Percentiles rank a stretch among this genome's conserved stretches.
phyloP scores from a whole-genome alignment of 2,113 vertebrate species.

The Microcebus jonahi region DNA sequence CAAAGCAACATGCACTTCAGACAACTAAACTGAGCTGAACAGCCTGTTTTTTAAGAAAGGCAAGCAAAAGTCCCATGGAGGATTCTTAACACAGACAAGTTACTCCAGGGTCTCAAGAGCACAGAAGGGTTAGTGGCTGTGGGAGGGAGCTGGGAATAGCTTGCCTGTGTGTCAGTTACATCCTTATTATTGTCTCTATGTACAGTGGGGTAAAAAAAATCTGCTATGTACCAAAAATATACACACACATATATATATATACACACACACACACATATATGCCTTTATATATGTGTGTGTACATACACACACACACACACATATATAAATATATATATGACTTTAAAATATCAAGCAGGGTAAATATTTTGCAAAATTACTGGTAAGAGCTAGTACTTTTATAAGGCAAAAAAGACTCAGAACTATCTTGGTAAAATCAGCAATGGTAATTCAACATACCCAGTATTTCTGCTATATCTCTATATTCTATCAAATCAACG shows the following conservation, averaged over 20 bases:
- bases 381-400: neutral
- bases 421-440: neutral
- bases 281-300: too few species aligned
- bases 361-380: neutral
- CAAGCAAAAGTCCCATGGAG: neutral
- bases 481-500: neutral
- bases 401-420: neutral
- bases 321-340: neutral
- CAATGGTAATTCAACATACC: rapidly evolving
- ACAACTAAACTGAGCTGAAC: too few species aligned
- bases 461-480: neutral
- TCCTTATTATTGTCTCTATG: neutral
- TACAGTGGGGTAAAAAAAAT: neutral
- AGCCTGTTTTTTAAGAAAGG: too few species aligned
- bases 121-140: neutral
- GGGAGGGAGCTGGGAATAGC: neutral
- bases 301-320: too few species aligned
- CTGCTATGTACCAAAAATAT: too few species aligned
- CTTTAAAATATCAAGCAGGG: neutral
- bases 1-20: too few species aligned
- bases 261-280: neutral
- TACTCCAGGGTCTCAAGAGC: neutral
- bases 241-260: neutral
- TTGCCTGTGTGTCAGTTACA: neutral
- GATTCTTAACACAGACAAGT: neutral